These are phyloP conservation scores for Ennomos quercinarius DNA, from an alignment of 2,888 invertebrate genomes.

Conservation along the genomic window DNA sequence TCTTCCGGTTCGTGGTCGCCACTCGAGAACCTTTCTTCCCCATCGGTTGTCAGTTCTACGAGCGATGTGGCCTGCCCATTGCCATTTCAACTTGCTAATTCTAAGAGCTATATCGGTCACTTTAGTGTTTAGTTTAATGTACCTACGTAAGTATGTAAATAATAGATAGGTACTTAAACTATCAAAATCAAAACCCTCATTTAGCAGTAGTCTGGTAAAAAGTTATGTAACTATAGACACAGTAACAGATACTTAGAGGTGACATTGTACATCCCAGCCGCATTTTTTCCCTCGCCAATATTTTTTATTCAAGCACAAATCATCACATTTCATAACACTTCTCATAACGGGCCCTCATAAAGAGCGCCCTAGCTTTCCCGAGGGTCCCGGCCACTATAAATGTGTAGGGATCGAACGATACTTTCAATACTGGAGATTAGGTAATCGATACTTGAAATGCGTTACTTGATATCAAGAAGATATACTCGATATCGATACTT, in stretches of 20 bases:
- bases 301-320: constrained; percentile 39
- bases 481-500: constrained; percentile 5
- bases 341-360: constrained; percentile 39
- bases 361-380: constrained; percentile 20
- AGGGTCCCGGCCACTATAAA: constrained; percentile 33
- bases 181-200: no score
- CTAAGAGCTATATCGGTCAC: no score
- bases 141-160: no score
- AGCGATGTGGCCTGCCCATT: no score
- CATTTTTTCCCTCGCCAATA: constrained; percentile 22
- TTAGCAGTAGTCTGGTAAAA: no score
- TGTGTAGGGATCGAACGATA: constrained; percentile 9
- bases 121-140: no score
- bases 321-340: constrained; percentile 39
- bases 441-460: background rate
- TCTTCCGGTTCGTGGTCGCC: no score
- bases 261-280: constrained; percentile 15
- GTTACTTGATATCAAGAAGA: background rate
- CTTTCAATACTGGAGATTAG: background rate
- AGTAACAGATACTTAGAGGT: background rate
- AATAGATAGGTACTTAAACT: background rate
- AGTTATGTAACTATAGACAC: no score
- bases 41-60: no score
- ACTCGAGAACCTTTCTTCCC: no score
- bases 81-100: no score